Evolutionary conservation across 2,797 vertebrate genomes (phyloP).

Genomic region (Monodelphis domestica): DNA sequence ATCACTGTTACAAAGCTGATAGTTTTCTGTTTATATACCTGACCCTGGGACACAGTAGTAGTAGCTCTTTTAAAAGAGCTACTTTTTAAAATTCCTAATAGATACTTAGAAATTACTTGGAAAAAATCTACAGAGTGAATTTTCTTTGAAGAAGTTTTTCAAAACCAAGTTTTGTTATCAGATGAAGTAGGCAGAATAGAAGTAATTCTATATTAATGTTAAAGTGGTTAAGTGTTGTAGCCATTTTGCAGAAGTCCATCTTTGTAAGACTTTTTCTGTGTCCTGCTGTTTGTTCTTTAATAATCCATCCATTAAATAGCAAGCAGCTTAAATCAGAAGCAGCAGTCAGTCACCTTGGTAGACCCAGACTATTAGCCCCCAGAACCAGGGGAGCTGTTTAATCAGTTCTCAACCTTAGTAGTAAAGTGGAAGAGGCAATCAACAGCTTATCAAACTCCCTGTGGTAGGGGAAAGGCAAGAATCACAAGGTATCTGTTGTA

Average conservation of each 20-base stretch:
- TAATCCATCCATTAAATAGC: constrained; percentile 78
- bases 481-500: constrained; percentile 73
- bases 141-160: constrained; percentile 56
- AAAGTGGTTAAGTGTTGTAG: constrained; percentile 5
- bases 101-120: constrained; percentile 27
- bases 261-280: constrained; percentile 73
- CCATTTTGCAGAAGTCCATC: constrained; percentile 46
- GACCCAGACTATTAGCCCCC: constrained; percentile 78
- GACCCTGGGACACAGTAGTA: background rate
- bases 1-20: background rate
- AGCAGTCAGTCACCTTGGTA: constrained; percentile 76
- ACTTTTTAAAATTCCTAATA: constrained; percentile 11
- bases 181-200: constrained; percentile 65
- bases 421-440: constrained; percentile 80
- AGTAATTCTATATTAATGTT: constrained; percentile 69
- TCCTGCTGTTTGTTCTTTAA: constrained; percentile 77
- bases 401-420: constrained; percentile 81
- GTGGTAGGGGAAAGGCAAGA: constrained; percentile 54
- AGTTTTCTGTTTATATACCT: background rate
- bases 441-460: constrained; percentile 79
- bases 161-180: constrained; percentile 65
- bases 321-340: constrained; percentile 79
- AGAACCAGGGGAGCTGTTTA: constrained; percentile 83
- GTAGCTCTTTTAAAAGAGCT: constrained; percentile 31
- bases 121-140: constrained; percentile 33